Evolutionary conservation across 2,888 invertebrate species (phyloP).

Genomic region (Monochamus alternatus): DNA sequence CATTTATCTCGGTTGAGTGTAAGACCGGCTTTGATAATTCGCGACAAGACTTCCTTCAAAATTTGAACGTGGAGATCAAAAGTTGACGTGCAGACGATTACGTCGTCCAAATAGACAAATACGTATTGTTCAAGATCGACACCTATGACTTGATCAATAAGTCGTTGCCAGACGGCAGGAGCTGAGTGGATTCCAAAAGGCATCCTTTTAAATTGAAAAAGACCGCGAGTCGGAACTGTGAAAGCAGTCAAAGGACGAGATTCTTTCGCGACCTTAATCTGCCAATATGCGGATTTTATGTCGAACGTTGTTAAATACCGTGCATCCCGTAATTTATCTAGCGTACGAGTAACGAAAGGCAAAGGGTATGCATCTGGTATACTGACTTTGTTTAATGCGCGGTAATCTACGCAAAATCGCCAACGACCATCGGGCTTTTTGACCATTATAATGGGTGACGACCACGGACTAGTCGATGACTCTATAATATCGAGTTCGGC

Average conservation of each 20-base stretch:
- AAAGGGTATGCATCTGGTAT: neutral
- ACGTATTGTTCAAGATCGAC: no score
- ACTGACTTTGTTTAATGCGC: neutral
- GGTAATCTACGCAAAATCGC: neutral
- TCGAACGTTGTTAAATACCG: neutral
- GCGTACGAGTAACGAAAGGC: neutral
- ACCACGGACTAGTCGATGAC: neutral
- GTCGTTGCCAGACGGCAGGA: no score
- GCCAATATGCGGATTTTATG: neutral
- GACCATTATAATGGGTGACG: conserved; percentile 6
- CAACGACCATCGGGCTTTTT: neutral
- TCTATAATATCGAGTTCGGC: neutral
- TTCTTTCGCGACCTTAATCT: neutral
- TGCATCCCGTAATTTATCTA: conserved; percentile 1
- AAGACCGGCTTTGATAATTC: neutral
- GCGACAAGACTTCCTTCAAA: neutral
- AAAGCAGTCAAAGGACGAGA: no score
- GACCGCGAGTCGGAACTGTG: no score
- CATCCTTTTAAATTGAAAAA: no score
- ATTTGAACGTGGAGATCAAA: no score
- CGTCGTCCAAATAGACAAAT: no score
- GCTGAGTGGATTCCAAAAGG: no score
- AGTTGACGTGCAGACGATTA: no score
- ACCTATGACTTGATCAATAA: no score
- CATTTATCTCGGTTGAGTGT: neutral